Evolutionary conservation across 2,888 invertebrate genomes (phyloP).

Genomic region (Tachina grossa): DNA sequence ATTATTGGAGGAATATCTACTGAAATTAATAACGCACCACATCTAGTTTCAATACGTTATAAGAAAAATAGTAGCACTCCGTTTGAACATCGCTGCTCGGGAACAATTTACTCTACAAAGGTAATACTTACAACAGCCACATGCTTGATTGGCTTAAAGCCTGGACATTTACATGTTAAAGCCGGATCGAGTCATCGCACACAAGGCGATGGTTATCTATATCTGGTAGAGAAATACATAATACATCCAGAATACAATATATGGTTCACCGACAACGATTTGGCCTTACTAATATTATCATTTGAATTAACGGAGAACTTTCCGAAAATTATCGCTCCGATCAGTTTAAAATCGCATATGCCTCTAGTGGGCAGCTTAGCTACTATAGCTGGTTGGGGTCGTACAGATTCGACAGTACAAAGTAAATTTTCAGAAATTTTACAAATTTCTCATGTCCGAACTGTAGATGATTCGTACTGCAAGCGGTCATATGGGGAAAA

Average conservation of each 20-base stretch:
- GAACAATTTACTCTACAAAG: conserved; percentile 73
- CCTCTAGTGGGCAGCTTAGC: conserved; percentile 72
- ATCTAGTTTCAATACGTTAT: conserved; percentile 78
- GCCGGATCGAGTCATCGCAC: conserved; percentile 75
- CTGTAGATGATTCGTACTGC: conserved; percentile 75
- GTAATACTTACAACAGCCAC: conserved; percentile 77
- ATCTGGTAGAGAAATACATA: conserved; percentile 84
- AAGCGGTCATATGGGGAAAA: conserved; percentile 72
- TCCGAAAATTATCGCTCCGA: conserved; percentile 83
- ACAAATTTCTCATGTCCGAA: conserved; percentile 75
- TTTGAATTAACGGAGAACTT: conserved; percentile 80
- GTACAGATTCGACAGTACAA: conserved; percentile 63
- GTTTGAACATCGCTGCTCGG: conserved; percentile 77
- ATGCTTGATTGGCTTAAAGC: conserved; percentile 73
- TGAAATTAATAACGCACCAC: conserved; percentile 75
- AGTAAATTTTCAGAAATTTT: conserved; percentile 74
- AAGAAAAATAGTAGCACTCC: conserved; percentile 51
- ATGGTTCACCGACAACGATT: conserved; percentile 84
- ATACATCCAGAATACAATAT: conserved; percentile 85
- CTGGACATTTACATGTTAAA: conserved; percentile 73
- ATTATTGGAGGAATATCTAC: conserved; percentile 77
- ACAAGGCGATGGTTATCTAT: conserved; percentile 75
- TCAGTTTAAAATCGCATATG: conserved; percentile 84
- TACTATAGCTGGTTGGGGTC: conserved; percentile 79
- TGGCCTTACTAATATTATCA: conserved; percentile 84